phyloP scores from a whole-genome alignment of 2,113 vertebrate genomes.

The Rhegmatorhina hoffmannsi region DNA sequence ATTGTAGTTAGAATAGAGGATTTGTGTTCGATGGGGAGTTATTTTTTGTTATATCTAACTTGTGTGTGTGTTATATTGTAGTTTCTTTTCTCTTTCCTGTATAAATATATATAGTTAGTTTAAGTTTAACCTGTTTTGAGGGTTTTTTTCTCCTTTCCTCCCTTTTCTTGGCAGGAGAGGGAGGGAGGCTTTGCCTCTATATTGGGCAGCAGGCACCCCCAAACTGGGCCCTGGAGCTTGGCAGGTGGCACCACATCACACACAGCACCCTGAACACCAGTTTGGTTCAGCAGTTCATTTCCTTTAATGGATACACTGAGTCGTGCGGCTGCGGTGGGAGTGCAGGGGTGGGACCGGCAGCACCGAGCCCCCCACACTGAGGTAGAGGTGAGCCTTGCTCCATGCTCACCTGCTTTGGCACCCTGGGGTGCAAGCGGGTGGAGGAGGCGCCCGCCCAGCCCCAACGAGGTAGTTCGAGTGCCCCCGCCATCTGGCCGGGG shows the following conservation, averaged over 20 bases:
- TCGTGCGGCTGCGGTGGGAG: rapidly evolving
- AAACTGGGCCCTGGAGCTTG: neutral
- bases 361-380: conserved; percentile 51
- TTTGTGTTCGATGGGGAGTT: too few species aligned
- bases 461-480: conserved; percentile 35
- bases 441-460: neutral
- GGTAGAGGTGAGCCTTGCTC: conserved; percentile 78
- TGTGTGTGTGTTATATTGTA: too few species aligned
- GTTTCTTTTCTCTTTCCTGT: too few species aligned
- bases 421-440: neutral
- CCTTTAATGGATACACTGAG: conserved; percentile 43
- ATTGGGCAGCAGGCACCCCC: neutral
- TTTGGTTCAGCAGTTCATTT: neutral
- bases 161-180: too few species aligned
- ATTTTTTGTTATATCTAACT: too few species aligned
- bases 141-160: too few species aligned
- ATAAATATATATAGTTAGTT: too few species aligned
- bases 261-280: rapidly evolving
- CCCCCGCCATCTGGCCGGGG: neutral
- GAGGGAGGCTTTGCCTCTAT: too few species aligned
- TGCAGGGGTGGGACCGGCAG: rapidly evolving
- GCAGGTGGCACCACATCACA: rapidly evolving
- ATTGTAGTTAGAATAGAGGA: too few species aligned
- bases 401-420: conserved; percentile 79
- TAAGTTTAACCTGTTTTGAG: too few species aligned